Evolutionary conservation across 2,113 vertebrate genomes (phyloP).

Genomic region (Mus spicilegus): DNA sequence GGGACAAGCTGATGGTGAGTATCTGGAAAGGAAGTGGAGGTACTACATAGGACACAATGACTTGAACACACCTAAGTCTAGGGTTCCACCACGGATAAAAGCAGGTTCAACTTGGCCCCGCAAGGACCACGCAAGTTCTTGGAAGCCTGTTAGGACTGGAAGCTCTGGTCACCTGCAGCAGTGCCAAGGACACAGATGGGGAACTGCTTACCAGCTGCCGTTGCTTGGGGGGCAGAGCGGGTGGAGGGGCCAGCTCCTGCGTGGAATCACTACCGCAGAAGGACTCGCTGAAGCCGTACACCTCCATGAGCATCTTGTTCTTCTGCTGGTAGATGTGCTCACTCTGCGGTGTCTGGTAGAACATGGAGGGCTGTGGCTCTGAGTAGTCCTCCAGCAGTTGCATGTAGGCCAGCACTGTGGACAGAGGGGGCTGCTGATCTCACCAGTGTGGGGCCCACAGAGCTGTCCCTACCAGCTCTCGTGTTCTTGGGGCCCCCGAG

Average conservation of each 20-base stretch:
- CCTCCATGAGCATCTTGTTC: conserved; percentile 96
- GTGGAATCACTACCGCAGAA: conserved; percentile 89
- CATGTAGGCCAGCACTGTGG: conserved; percentile 97
- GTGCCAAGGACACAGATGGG: neutral
- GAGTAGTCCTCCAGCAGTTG: conserved; percentile 99
- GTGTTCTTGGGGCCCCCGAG: accelerated
- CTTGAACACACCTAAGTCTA: neutral
- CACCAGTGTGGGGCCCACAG: neutral
- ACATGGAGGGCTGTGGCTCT: conserved; percentile 96
- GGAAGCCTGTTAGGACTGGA: neutral
- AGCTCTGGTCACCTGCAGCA: neutral
- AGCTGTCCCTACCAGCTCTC: accelerated
- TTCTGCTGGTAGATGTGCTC: conserved; percentile 98
- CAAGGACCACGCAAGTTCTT: neutral
- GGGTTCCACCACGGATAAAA: neutral
- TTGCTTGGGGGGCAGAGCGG: conserved; percentile 97
- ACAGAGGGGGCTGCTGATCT: conserved; percentile 11
- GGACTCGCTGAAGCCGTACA: conserved; percentile 95
- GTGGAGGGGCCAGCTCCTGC: conserved; percentile 92
- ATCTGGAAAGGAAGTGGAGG: neutral
- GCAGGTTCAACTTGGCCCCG: no score
- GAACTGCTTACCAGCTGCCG: conserved; percentile 94
- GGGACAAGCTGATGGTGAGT: neutral
- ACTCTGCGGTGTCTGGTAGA: conserved; percentile 98
- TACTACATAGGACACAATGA: accelerated